Evolutionary conservation across 1,140 invertebrate genomes (phyloP), one percentile per base, ranked within the genome.

Genomic region (Lithobius niger): DNA sequence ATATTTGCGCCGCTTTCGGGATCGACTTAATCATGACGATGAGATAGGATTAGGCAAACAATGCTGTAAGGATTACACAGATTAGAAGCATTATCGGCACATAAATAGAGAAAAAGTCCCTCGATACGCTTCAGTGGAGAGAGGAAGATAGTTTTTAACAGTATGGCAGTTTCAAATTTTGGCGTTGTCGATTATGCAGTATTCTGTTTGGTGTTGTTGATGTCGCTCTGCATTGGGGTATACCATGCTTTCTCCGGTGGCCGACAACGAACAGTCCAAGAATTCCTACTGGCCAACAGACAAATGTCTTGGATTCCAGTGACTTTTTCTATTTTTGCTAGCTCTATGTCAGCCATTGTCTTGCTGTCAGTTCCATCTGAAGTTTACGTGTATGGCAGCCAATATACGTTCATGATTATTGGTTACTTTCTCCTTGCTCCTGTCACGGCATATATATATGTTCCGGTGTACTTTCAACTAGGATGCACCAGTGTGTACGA

Each of bases 401-500:
- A 52, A 31, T 54, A 52, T 31, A 26, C 51, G 31, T 51, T 59
- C 31, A 59, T 58, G n/a, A 50, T 58, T 28, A 28, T 58, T 21
- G 43, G 43, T 31, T 59, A 59, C 43, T 59, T 61, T 16, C 55
- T 68, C 13, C 61, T 61, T 18, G 65, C 67, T 28, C 59, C 61
- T 1, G 53, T 60, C 0, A 57, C 66, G 1, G 59, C 63, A 13
- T 56, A 62, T 19, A 43, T 71, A 21, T 70, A 63, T 55, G 58
- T 71, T 24, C 70, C 70, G 1, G 60, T 70, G 42, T 71, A 70
- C 57, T 68, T 68, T 59, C 59, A 62, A 1, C 60, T 71, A 2
- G 57, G 60, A 16, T 51, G 67, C 0, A 69, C 67, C 22, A 71
- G 69, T 50, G 62, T 64, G 21, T 70, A 65, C 55, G 66, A 70